These are phyloP conservation scores for Prosopocoilus inquinatus DNA, from an alignment of 2,888 invertebrate genomes.

Conservation along the genomic window DNA sequence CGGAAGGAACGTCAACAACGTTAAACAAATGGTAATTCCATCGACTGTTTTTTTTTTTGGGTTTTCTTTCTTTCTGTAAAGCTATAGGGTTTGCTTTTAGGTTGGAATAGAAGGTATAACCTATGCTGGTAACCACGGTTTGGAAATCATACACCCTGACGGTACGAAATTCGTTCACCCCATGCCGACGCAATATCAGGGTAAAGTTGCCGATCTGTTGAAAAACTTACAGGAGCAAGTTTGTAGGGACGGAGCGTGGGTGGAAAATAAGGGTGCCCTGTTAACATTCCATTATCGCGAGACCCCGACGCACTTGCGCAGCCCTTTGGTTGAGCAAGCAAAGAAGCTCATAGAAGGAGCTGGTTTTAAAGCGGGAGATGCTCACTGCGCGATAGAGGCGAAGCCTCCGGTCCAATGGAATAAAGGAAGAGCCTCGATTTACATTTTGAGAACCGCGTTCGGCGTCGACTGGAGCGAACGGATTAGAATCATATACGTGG, in stretches of 20 bases:
- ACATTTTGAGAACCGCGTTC: conserved; percentile 85
- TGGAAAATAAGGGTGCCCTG: conserved; percentile 85
- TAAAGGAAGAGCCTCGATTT: conserved; percentile 86
- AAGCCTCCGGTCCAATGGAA: conserved; percentile 91
- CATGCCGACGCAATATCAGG: conserved; percentile 82
- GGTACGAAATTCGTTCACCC: conserved; percentile 89
- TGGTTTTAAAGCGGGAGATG: conserved; percentile 76
- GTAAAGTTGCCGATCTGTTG: conserved; percentile 73
- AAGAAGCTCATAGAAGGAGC: conserved; percentile 69
- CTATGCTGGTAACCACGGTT: conserved; percentile 85
- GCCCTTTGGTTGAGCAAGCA: conserved; percentile 70
- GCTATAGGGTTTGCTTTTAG: conserved; percentile 39
- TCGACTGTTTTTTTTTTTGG: no score
- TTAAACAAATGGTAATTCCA: conserved; percentile 74
- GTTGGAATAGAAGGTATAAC: conserved; percentile 88
- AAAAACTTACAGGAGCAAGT: conserved; percentile 81
- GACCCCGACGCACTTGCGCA: conserved; percentile 68
- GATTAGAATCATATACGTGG: conserved; percentile 85
- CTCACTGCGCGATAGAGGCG: conserved; percentile 87
- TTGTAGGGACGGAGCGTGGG: conserved; percentile 87
- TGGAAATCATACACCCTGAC: conserved; percentile 86
- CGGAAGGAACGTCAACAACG: conserved; percentile 82
- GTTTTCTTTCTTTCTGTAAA: background rate
- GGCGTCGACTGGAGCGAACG: conserved; percentile 91
- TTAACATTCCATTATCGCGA: conserved; percentile 87